phyloP scores from a whole-genome alignment of 2,888 invertebrate genomes.

The Pandemis corylana region DNA sequence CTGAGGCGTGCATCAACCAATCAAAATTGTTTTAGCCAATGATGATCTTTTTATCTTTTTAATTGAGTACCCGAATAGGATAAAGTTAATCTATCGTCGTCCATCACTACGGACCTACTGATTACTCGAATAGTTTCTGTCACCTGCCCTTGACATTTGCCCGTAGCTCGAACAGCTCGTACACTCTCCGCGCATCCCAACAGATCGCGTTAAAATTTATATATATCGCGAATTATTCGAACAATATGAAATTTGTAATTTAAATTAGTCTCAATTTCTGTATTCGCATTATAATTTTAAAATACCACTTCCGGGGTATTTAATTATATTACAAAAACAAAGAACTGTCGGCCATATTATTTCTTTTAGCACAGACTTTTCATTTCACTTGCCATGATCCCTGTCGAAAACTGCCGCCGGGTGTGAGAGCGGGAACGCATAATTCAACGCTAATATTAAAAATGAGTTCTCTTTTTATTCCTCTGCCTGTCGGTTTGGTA shows the following conservation, averaged over 20 bases:
- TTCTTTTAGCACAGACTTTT: not conserved
- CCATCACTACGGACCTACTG: not conserved
- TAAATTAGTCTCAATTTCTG: not conserved
- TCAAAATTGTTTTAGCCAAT: not conserved
- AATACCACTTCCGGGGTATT: not conserved
- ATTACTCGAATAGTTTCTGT: conserved; percentile 8
- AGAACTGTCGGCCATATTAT: not conserved
- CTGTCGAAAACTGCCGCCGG: too few relatives aligned
- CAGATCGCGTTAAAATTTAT: conserved; percentile 10
- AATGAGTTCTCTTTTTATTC: too few relatives aligned
- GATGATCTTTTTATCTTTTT: not conserved
- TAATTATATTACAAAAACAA: not conserved
- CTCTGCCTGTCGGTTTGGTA: too few relatives aligned
- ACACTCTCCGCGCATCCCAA: conserved; percentile 34
- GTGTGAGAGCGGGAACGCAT: too few relatives aligned
- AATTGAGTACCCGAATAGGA: not conserved
- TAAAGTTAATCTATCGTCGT: conserved; percentile 1
- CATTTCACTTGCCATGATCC: not conserved
- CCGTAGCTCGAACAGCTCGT: conserved; percentile 5
- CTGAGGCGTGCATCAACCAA: too few relatives aligned
- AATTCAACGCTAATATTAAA: too few relatives aligned
- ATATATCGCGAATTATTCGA: conserved; percentile 6
- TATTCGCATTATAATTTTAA: conserved; percentile 13
- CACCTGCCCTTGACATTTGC: conserved; percentile 35
- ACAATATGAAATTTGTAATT: conserved; percentile 10